These are phyloP conservation scores for Pygoscelis antarcticus DNA, from an alignment of 2,113 vertebrate species.

Conservation along the genomic window DNA sequence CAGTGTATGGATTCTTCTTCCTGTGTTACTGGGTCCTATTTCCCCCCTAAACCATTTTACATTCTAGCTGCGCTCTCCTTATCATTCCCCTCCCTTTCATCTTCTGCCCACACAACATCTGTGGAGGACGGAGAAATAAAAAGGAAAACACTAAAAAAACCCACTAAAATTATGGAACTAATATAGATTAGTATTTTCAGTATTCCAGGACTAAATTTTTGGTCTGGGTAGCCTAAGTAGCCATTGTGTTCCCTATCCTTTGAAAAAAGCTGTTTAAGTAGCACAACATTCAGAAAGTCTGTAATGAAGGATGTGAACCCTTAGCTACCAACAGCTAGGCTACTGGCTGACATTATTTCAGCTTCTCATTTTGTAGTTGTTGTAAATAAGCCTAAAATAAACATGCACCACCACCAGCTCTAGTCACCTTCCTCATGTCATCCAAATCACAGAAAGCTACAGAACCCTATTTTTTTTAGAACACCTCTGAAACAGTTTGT, in stretches of 20 bases:
- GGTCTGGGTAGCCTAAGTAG: background rate
- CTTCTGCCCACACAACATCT: background rate
- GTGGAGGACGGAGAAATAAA: background rate
- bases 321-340: background rate
- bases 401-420: background rate
- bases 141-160: background rate
- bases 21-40: background rate
- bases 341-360: background rate
- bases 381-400: background rate
- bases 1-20: background rate
- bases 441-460: background rate
- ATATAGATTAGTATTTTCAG: background rate
- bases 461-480: background rate
- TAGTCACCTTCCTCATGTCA: background rate
- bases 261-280: background rate
- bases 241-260: background rate
- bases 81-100: background rate
- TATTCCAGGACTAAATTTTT: background rate
- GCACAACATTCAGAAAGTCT: background rate
- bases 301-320: background rate
- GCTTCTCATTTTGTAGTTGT: background rate
- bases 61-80: accelerated
- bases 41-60: background rate
- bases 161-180: background rate
- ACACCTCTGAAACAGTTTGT: background rate